Evolutionary conservation across 2,888 invertebrate genomes (phyloP), one percentile per base, ranked within the genome.

Genomic region (Trachelus tabidus): DNA sequence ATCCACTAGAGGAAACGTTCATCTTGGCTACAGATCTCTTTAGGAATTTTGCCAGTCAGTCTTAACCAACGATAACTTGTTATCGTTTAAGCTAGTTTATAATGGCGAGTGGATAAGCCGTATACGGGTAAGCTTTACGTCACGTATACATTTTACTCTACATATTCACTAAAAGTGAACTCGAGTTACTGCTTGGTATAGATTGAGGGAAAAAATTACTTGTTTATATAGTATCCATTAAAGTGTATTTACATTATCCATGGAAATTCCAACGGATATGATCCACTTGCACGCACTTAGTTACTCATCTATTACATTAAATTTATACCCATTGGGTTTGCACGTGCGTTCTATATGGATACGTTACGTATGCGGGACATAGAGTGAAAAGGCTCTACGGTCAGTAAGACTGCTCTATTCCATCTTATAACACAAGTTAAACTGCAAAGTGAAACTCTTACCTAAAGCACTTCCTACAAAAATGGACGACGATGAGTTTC

Each of bases 371-470:
- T 34, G 34, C n/a, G 76, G 34, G 73, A 30, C 75, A 69, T n/a
- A 31, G 34, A 12, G 73, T 76, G 79, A 75, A 77, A 76, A 80
- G 77, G 81, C 68, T 56, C 75, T 81, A 86, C 83, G 82, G 78
- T 56, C 56, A 56, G 23, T 56, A 56, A 56, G 23, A 56, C 9
- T 23, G 9, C 9, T 56, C 23, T 15, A 15, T 23, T 56, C 56
- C 40, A 40, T 56, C 56, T 56, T 56, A 9, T 23, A 56, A 56
- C 56, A 9, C 9, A 23, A 56, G 23, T 56, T 23, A 82, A 81
- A 73, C 81, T 79, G 84, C 86, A 81, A 87, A 85, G 87, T 86
- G 88, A 88, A 87, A 88, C 87, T 87, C 84, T 83, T 77, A 79
- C 31, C 23, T 23, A 56, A 81, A 84, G 84, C 84, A 82, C 85